Base-by-base conservation (phyloP, 2,113 vertebrate genomes). In the Budorcas taxicolor region DNA sequence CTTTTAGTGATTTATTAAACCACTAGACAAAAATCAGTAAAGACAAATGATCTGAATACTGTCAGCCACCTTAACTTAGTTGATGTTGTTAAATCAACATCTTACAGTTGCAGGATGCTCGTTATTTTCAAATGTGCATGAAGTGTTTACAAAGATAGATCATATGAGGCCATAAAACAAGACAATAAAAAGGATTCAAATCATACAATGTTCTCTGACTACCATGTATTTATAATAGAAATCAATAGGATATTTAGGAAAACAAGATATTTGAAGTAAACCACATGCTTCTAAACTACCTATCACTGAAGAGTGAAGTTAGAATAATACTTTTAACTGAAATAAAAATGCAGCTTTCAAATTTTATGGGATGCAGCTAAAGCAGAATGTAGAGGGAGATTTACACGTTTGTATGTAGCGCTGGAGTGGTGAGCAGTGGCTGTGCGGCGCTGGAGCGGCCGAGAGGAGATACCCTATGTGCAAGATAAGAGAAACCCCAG, bases 391-490 rank as follows among this genome's bases (percentile, higher is more conserved):
- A 83, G 43, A 87, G 60, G 40, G 16, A 80, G 29, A 58, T 76
- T 33, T 74, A 81, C 64, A 47, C 29, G 7, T 91, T 96, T 86
- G 90, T 58, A 88, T 62, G 5, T 40, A 21, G 5, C 1, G 0
- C 67, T 71, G 67, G 67, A 71, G n/a, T 71, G 67, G n/a, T 0
- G 4, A 71, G n/a, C 0, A 0, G n/a, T 1, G 0, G 19, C 67
- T 40, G 67, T 0, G 5, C 0, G 2, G n/a, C 1, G 1, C 67
- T 71, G 19, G 67, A 71, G 67, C 1, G 0, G 19, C n/a, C 0
- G 3, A 40, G 67, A 40, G 19, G n/a, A 71, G n/a, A 23, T 40
- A 71, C 1, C 5, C n/a, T 10, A 23, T 12, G n/a, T 71, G 19
- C 67, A 71, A 71, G n/a, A 19, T 71, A 40, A 71, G n/a, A 40